These are phyloP conservation scores for Brachystomella parvula DNA, from an alignment of 1,140 invertebrate species.

Conservation along the genomic window DNA sequence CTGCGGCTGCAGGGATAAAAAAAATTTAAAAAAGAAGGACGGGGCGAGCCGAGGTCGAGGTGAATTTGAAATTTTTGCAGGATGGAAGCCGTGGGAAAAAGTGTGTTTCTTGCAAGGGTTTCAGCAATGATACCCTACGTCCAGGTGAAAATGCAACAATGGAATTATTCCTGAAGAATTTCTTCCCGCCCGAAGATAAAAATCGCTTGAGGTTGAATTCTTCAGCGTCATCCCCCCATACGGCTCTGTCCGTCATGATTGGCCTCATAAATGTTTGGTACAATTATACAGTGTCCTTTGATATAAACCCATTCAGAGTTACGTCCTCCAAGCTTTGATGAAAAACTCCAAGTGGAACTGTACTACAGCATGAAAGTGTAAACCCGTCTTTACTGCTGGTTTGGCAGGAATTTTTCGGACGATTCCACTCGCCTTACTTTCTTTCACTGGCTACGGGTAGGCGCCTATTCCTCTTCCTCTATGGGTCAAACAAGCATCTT, in stretches of 20 bases:
- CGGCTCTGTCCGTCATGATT: constrained; percentile 42
- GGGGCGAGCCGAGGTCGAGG: background rate
- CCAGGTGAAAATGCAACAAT: constrained; percentile 21
- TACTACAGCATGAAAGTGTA: constrained; percentile 4
- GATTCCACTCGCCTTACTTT: no score
- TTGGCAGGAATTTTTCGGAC: no score
- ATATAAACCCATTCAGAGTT: constrained; percentile 40
- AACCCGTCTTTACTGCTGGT: no score
- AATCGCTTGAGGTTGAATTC: constrained; percentile 47
- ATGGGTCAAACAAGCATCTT: no score
- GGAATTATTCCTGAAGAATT: constrained; percentile 7
- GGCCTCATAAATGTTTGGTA: constrained; percentile 45
- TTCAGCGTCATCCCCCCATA: constrained; percentile 44
- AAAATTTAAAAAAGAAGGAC: no score
- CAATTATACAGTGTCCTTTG: constrained; percentile 41
- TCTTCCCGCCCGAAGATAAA: constrained; percentile 38
- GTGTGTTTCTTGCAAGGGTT: constrained; percentile 11
- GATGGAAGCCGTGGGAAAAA: constrained; percentile 14
- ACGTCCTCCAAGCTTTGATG: constrained; percentile 26
- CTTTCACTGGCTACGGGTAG: no score
- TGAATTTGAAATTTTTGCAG: constrained; percentile 14
- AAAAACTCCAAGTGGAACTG: constrained; percentile 12
- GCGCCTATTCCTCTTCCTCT: no score
- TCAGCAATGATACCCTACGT: constrained; percentile 13
- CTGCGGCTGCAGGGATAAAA: no score